phyloP scores from a whole-genome alignment of 92 coral and sea anemone genomes.

The Epizoanthus ramosus region DNA sequence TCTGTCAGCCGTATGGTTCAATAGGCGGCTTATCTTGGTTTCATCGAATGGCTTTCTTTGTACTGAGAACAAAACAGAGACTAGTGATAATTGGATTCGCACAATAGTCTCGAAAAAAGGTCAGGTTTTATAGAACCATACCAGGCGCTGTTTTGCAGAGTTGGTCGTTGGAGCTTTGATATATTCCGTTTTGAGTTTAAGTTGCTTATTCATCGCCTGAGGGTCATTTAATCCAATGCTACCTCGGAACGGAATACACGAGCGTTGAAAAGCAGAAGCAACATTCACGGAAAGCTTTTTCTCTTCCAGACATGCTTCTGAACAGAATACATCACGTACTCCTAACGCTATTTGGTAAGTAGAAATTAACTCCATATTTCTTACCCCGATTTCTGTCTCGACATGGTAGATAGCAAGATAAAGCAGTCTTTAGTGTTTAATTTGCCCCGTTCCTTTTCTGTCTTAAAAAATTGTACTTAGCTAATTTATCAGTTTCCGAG shows the following conservation, averaged over 20 bases:
- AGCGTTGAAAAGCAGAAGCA: conserved; percentile 10
- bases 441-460: not conserved
- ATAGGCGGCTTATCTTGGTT: conserved; percentile 34
- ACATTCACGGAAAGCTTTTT: not conserved
- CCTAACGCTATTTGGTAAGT: conserved; percentile 21
- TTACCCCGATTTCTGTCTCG: not conserved
- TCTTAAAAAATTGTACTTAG: not conserved
- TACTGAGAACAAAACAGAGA: not conserved
- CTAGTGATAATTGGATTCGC: conserved; percentile 17
- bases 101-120: conserved; percentile 17
- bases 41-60: conserved; percentile 31
- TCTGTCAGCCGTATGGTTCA: conserved; percentile 25
- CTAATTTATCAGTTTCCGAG: not conserved
- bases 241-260: not conserved
- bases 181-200: conserved; percentile 3
- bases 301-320: conserved; percentile 35
- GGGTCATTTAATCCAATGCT: not conserved
- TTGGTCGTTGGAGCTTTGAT: not conserved
- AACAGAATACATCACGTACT: not conserved
- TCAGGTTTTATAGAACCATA: not conserved
- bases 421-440: not conserved
- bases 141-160: not conserved
- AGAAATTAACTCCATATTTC: not conserved
- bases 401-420: not conserved
- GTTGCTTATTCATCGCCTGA: not conserved